Conservation (phyloP, 53 echinoderm and acorn worm genomes). For the Glandiceps talaboti region DNA sequence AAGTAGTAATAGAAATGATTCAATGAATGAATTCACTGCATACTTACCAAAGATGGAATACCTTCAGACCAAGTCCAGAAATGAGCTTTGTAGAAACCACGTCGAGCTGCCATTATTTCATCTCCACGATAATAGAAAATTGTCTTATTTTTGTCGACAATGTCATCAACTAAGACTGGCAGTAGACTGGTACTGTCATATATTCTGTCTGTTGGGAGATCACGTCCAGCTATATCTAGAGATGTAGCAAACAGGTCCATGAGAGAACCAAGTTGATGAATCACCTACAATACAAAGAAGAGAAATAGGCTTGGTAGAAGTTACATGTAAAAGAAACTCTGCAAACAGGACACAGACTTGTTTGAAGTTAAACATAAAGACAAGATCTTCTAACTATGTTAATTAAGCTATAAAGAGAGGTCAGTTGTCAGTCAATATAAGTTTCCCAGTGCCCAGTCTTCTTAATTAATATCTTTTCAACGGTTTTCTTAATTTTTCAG, state of each 20-base stretch:
- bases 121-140: constrained; percentile 98
- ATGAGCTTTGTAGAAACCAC: constrained; percentile 88
- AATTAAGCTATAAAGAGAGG: too few species aligned
- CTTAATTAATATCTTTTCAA: too few species aligned
- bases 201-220: constrained; percentile 59
- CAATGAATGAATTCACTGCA: background rate
- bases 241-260: constrained; percentile 85
- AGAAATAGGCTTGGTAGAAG: too few species aligned
- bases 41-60: background rate
- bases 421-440: too few species aligned
- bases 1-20: too few species aligned
- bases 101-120: constrained; percentile 87
- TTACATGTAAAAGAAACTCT: too few species aligned
- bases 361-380: too few species aligned
- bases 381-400: too few species aligned
- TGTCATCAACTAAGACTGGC: constrained; percentile 44
- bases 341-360: too few species aligned
- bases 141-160: constrained; percentile 44
- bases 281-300: constrained; percentile 24
- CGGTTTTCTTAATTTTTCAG: too few species aligned
- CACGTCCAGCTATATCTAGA: constrained; percentile 43
- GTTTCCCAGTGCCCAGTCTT: too few species aligned
- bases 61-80: constrained; percentile 76
- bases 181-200: constrained; percentile 65
- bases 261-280: constrained; percentile 71